Base-by-base conservation (phyloP, 2,888 invertebrate genomes). In the Cataglyphis altisquamis region DNA sequence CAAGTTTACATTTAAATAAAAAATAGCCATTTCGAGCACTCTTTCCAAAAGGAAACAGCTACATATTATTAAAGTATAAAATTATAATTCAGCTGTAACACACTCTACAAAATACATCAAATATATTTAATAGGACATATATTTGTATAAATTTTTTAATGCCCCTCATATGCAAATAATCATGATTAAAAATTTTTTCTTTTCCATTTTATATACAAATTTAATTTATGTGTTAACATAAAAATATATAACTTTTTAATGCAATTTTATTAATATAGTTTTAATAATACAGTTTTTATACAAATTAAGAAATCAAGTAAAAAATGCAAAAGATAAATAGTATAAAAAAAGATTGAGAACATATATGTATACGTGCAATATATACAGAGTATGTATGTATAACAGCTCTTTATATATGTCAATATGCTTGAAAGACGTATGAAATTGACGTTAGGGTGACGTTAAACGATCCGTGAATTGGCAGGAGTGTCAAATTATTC, bases 381-480 rank as follows among this genome's bases (percentile, higher is more conserved):
- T n/a, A 48, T 52, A 45, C 10, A 45, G 3, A 41, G 3, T 39
- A 18, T 18, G 45, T 45, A 18, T n/a, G 52, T 52, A 41, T 60
- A 41, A 62, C 8, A 21, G 29, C 18, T 62, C 36, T 25, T 57
- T 72, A 57, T 73, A 41, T 73, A n/a, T 39, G 25, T 60, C 12
- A 18, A 8, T 39, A 18, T 9, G 60, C 41, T 62, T 29, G 70
- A 77, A 52, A 68, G 63, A 12, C 21, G 29, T 4, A 48, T n/a
- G 10, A 73, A 80, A 45, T 67, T 21, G 73, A 48, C 18, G 67
- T 48, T 62, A 66, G 70, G 73, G 64, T 32, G 70, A 68, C 45
- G 73, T 48, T 32, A 62, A 81, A 84, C 62, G 62, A 73, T 67
- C 45, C 52, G 41, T 81, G 81, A 81, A 74, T 74, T 67, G 52